Evolutionary conservation across 2,888 invertebrate genomes (phyloP), one percentile per base, ranked within the genome.

Genomic region (Carpatolechia fugitivella): DNA sequence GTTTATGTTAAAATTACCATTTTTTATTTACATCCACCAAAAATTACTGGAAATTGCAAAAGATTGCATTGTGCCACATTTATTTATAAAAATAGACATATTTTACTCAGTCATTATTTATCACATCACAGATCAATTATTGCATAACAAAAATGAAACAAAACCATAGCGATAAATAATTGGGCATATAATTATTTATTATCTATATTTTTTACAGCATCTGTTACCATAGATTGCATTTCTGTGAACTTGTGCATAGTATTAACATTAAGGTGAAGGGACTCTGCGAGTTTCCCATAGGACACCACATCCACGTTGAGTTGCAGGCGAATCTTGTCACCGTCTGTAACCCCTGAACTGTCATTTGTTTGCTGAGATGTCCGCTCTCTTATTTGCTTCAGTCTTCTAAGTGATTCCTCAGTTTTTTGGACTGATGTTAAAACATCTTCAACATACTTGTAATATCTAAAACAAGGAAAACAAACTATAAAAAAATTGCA

Each of bases 381-480:
- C 72, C 91, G 91, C 57, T 95, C 95, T 60, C 96, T 92, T 16
- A 95, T 94, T 81, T 95, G 95, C 83, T 98, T 98, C 74, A 99
- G 90, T 67, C 98, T 93, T 74, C 96, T 93, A 62, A 99, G 85
- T 55, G 98, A 98, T 76, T 98, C 98, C 78, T 99, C 98, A 65
- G 98, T 99, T 87, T 96, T 97, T 78, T 96, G 96, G 8, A 99
- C 98, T 1, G 98, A 98, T 46, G 95, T 96, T 60, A 99, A 86
- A 1, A 99, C 97, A 82, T 98, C 97, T 69, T 93, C 92, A 13
- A 98, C 96, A 58, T 95, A 92, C 66, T 90, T 91, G 72, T 92
- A 92, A 82, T 96, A 96, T 68, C 92, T 93, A 74, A 38, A 78
- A 74, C 24, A 49, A 36, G 40, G 3, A 54, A 36, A 47, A 38